Percentiles rank a stretch among this genome's conserved stretches.
These are phyloP conservation scores for Syngnathus floridae DNA, from an alignment of 2,113 vertebrate genomes.

Conservation along the genomic window DNA sequence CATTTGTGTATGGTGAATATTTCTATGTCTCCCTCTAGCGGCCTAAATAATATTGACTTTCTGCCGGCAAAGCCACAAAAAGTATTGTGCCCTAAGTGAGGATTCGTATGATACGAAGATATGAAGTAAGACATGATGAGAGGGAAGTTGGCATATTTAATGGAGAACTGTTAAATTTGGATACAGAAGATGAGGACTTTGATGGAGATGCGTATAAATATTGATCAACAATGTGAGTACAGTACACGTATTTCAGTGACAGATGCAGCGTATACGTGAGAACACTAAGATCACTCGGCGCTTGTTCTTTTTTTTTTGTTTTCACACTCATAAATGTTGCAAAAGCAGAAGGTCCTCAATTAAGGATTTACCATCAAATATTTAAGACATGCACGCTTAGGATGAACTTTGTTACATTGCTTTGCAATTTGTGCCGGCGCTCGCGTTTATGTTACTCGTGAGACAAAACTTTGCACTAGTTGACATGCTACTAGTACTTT, in stretches of 20 bases:
- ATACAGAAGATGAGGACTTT: no score
- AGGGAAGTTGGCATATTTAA: no score
- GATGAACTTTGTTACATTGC: neutral
- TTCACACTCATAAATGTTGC: conserved; percentile 26
- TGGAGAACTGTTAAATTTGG: no score
- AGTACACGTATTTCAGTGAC: neutral
- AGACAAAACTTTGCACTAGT: no score
- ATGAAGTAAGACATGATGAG: no score
- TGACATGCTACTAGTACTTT: no score
- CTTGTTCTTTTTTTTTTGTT: conserved; percentile 2
- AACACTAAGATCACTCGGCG: neutral
- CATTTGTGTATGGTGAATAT: neutral
- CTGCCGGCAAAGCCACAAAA: neutral
- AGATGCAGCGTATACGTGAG: neutral
- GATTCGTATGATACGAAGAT: neutral
- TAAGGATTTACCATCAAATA: conserved; percentile 36
- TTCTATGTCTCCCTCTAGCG: conserved; percentile 5
- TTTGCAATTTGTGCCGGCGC: neutral
- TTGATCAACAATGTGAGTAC: no score
- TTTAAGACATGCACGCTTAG: conserved; percentile 9
- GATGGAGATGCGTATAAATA: no score
- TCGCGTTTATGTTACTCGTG: no score
- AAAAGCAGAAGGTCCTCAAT: conserved; percentile 21
- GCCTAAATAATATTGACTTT: neutral
- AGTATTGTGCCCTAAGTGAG: neutral